A percentile compares a stretch with the other conserved stretches of the same genome.
Evolutionary conservation across 53 echinoderm and acorn worm species (phyloP).

Genomic region (Henricia sp.): DNA sequence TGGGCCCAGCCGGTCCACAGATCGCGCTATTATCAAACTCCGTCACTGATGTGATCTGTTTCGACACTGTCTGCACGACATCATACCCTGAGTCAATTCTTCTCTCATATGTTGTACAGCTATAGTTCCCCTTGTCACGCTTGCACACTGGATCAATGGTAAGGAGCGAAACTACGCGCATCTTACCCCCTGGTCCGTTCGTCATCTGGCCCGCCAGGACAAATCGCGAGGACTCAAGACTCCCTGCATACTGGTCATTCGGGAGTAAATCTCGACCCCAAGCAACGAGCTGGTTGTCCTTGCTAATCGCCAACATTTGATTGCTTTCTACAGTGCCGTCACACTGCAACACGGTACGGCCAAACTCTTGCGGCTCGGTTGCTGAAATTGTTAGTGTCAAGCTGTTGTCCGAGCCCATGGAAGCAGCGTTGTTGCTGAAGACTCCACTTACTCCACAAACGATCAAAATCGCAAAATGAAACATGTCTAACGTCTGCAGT

Average conservation of each 20-base stretch:
- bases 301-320: slow-evolving; percentile 18
- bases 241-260: background rate
- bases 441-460: no score
- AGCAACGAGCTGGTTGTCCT: slow-evolving; percentile 4
- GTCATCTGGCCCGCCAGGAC: background rate
- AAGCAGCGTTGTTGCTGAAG: background rate
- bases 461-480: no score
- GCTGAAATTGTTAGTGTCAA: background rate
- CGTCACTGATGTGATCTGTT: slow-evolving; percentile 3
- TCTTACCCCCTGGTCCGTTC: background rate
- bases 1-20: slow-evolving; percentile 1
- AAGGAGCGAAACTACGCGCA: background rate
- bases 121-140: slow-evolving; percentile 22
- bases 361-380: background rate
- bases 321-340: background rate
- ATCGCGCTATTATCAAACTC: slow-evolving; percentile 8
- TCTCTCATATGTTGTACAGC: slow-evolving; percentile 13
- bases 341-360: slow-evolving; percentile 26
- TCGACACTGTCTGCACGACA: background rate
- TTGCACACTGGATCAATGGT: slow-evolving; percentile 23
- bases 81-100: background rate
- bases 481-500: no score
- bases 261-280: slow-evolving; percentile 9
- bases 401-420: background rate
- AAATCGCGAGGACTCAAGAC: background rate